Percentiles rank a stretch among this genome's conserved stretches.
These are phyloP conservation scores for Drosophila hydei DNA, from an alignment of 1,140 invertebrate genomes.

Conservation along the genomic window DNA sequence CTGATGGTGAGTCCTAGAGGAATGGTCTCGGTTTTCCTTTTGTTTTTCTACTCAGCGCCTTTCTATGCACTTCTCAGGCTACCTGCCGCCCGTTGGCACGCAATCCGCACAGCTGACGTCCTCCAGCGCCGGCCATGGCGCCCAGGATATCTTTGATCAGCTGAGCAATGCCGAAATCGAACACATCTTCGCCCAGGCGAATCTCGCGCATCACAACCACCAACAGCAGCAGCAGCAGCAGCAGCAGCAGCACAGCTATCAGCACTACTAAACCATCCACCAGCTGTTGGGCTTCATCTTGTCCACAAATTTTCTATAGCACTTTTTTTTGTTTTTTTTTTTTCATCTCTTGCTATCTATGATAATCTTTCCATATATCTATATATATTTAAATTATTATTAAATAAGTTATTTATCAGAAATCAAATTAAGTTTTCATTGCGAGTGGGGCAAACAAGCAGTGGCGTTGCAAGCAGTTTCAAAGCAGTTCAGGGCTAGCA, in stretches of 20 bases:
- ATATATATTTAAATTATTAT: conserved; percentile 57
- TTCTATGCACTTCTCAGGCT: conserved; percentile 48
- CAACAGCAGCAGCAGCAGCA: conserved; percentile 58
- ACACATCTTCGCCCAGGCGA: conserved; percentile 77
- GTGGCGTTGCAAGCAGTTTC: too few species aligned
- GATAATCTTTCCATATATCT: conserved; percentile 39
- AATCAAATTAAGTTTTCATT: neutral
- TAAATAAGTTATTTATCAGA: conserved; percentile 75
- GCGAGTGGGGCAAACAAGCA: too few species aligned
- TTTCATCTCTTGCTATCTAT: conserved; percentile 9
- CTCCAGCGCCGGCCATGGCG: conserved; percentile 22
- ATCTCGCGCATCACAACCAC: conserved; percentile 62
- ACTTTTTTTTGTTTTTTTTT: conserved; percentile 46
- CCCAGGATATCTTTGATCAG: conserved; percentile 70
- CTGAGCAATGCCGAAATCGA: conserved; percentile 75
- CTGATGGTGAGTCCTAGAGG: conserved; percentile 56
- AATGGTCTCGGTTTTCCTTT: neutral
- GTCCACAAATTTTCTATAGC: conserved; percentile 12
- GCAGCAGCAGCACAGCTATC: conserved; percentile 37
- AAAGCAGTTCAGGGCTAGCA: too few species aligned
- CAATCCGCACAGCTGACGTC: conserved; percentile 47
- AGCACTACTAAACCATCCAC: neutral
- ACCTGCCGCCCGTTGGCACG: conserved; percentile 59
- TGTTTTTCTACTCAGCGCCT: neutral
- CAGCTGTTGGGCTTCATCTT: neutral